Conservation (phyloP, 2,888 invertebrate species). For the Scotopteryx bipunctaria region DNA sequence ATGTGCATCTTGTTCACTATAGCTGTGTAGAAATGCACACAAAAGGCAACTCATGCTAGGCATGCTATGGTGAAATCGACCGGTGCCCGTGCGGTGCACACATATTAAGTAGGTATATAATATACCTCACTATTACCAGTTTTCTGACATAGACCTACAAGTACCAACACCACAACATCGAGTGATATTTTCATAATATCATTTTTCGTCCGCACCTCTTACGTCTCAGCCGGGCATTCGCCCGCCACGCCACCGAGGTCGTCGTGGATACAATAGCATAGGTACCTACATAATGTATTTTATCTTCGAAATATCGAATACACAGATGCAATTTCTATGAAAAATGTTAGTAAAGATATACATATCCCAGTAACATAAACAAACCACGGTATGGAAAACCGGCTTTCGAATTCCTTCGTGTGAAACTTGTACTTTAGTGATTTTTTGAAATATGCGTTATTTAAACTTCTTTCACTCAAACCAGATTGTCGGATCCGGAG, state of each 20-base stretch:
- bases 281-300: too few relatives aligned
- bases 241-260: too few relatives aligned
- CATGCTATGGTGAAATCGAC: conserved; percentile 14
- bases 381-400: conserved; percentile 50
- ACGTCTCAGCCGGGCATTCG: too few relatives aligned
- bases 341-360: conserved; percentile 41
- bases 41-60: background rate
- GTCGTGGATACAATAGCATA: too few relatives aligned
- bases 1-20: too few relatives aligned
- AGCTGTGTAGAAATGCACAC: too few relatives aligned
- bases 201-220: conserved; percentile 7
- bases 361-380: conserved; percentile 43
- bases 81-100: conserved; percentile 2
- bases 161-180: too few relatives aligned
- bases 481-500: conserved; percentile 56
- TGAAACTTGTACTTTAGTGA: conserved; percentile 34
- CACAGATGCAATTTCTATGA: conserved; percentile 39
- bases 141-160: conserved; percentile 27
- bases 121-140: conserved; percentile 16
- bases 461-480: conserved; percentile 40
- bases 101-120: too few relatives aligned
- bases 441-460: conserved; percentile 31
- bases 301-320: too few relatives aligned
- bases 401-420: conserved; percentile 14
- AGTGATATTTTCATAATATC: background rate